Percentiles rank a stretch among this genome's conserved stretches.
Conservation (phyloP, 2,797 vertebrate genomes). For the Poeciliopsis turneri region DNA sequence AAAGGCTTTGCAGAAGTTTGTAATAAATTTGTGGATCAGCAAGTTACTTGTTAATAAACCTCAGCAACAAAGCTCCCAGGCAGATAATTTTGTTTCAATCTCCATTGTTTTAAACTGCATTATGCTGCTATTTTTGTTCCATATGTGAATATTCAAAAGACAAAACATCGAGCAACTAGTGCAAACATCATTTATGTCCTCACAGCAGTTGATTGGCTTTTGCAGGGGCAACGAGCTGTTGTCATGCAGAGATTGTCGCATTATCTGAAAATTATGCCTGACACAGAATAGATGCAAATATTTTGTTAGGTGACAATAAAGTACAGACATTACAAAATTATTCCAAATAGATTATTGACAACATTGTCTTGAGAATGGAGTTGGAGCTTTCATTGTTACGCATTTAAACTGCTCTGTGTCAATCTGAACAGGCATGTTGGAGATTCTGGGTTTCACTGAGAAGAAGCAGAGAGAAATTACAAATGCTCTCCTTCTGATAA, state of each 20-base stretch:
- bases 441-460: slow-evolving; percentile 14
- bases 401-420: slow-evolving; percentile 27
- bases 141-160: slow-evolving; percentile 1
- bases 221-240: slow-evolving; percentile 11
- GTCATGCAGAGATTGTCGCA: slow-evolving; percentile 16
- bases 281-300: slow-evolving; percentile 39
- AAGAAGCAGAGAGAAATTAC: slow-evolving; percentile 3
- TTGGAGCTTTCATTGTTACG: slow-evolving; percentile 41
- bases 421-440: slow-evolving; percentile 16
- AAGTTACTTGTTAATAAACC: slow-evolving; percentile 6
- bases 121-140: neutral
- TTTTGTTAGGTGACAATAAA: slow-evolving; percentile 47
- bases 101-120: slow-evolving; percentile 9
- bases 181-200: slow-evolving; percentile 15
- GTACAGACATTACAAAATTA: slow-evolving; percentile 38
- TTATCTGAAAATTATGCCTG: slow-evolving; percentile 41
- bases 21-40: slow-evolving; percentile 13
- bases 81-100: neutral
- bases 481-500: neutral
- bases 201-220: slow-evolving; percentile 15
- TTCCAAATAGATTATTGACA: slow-evolving; percentile 53
- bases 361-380: slow-evolving; percentile 34
- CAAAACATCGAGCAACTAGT: slow-evolving; percentile 16
- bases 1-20: slow-evolving; percentile 36
- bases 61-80: neutral